Percentiles rank a stretch among this genome's conserved stretches.
Evolutionary conservation across 2,113 vertebrate genomes (phyloP).

Genomic region (Helogale parvula): DNA sequence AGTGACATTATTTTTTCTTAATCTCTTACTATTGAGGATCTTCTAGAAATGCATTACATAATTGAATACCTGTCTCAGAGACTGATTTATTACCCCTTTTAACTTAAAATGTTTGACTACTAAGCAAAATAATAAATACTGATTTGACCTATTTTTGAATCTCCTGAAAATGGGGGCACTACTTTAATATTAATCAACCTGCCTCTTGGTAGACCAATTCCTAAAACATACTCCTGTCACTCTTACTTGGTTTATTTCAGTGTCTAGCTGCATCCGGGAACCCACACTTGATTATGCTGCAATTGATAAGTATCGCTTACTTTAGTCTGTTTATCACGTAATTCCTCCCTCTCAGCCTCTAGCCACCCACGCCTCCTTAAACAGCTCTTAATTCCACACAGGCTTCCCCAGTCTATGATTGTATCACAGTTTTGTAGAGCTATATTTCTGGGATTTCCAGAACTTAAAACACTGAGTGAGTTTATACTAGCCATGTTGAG

Average conservation of each 20-base stretch:
- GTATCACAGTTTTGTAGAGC: background rate
- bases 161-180: background rate
- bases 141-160: conserved; percentile 3
- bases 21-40: background rate
- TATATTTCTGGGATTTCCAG: background rate
- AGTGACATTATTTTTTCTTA: conserved; percentile 37
- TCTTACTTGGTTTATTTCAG: background rate
- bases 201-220: background rate
- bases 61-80: background rate
- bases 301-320: background rate
- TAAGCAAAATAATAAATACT: conserved; percentile 35
- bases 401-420: background rate
- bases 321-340: background rate
- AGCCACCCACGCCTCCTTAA: background rate
- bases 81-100: conserved; percentile 47
- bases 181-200: background rate
- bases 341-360: background rate
- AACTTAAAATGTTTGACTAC: background rate
- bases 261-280: background rate
- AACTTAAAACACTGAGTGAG: background rate
- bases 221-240: background rate
- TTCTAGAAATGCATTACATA: conserved; percentile 18
- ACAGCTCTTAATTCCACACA: background rate
- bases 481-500: background rate
- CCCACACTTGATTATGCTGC: background rate